Evolutionary conservation across 2,888 invertebrate species (phyloP), one percentile per base, ranked within the genome.

Genomic region (Hirtodrosophila confusa): DNA sequence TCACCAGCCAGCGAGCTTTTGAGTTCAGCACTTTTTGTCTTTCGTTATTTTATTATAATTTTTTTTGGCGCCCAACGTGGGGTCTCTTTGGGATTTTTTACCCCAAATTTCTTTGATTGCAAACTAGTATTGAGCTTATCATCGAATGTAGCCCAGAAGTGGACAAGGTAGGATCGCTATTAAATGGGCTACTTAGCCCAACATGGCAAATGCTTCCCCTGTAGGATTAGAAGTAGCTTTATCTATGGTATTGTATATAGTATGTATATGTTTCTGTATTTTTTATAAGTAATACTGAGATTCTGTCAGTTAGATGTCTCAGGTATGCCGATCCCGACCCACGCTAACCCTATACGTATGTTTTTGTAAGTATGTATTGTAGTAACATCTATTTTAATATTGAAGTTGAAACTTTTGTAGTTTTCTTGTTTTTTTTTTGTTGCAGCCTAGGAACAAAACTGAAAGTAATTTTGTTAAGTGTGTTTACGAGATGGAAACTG

Each of bases 231-330:
- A 36, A 12, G 37, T 47, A 45, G 23, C 40, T 27, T 24, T 51
- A 31, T 47, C 33, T 55, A 48, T 40, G 49, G 27, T 63, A 29
- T 63, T 49, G 47, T 69, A 54, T 58, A 47, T 57, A 35, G 27
- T 41, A 50, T 60, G 44, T 70, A 45, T 66, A 60, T 72, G 3
- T 33, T 23, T 41, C 12, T 43, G 50, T 45, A 51, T 10, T 43
- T 35, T 80, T 64, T 56, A 54, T 80, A 71, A 75, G 63, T 84
- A 84, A 84, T 84, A 84, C 84, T 84, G 84, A 84, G 84, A 84
- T 84, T 84, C 84, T 80, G 75, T 70, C 78, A 65, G 71, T 73
- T 85, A 71, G 84, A 72, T 72, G 79, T 82, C 76, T 77, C 77
- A 79, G 77, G 73, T 69, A 37, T 69, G 27, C 55, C 41, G 54